Evolutionary conservation across 2,113 vertebrate species (phyloP).

Genomic region (Calypte anna): DNA sequence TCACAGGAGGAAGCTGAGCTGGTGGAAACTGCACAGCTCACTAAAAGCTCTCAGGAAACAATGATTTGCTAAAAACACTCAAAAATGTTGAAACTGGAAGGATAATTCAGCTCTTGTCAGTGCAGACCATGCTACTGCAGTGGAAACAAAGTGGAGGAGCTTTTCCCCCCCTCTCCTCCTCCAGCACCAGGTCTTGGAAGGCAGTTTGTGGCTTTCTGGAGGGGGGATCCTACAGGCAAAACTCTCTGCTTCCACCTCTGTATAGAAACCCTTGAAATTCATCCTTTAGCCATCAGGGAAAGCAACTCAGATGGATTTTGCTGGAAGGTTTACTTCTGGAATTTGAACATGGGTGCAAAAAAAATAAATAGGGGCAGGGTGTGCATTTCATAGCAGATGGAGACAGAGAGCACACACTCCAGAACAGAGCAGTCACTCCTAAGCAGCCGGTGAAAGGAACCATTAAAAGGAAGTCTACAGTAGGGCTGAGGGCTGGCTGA

Average conservation of each 20-base stretch:
- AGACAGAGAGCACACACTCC: fast-evolving
- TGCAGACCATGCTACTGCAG: not conserved
- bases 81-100: not conserved
- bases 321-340: not conserved
- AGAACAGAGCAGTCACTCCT: fast-evolving
- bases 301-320: not conserved
- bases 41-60: not conserved
- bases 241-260: not conserved
- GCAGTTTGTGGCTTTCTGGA: not conserved
- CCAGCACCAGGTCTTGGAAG: not conserved
- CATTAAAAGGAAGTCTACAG: not conserved
- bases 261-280: not conserved
- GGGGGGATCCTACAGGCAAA: not conserved
- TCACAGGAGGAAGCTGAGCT: not conserved
- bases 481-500: not conserved
- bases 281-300: not conserved
- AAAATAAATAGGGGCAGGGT: too few species aligned
- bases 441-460: not conserved
- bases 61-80: not conserved
- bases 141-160: not conserved
- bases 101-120: not conserved
- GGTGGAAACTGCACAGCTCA: not conserved
- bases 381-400: not conserved
- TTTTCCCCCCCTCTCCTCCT: not conserved
- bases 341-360: fast-evolving